Percentiles rank a stretch among this genome's conserved stretches.
Conservation (phyloP, 1,140 invertebrate species). For the Diabrotica virgifera region DNA sequence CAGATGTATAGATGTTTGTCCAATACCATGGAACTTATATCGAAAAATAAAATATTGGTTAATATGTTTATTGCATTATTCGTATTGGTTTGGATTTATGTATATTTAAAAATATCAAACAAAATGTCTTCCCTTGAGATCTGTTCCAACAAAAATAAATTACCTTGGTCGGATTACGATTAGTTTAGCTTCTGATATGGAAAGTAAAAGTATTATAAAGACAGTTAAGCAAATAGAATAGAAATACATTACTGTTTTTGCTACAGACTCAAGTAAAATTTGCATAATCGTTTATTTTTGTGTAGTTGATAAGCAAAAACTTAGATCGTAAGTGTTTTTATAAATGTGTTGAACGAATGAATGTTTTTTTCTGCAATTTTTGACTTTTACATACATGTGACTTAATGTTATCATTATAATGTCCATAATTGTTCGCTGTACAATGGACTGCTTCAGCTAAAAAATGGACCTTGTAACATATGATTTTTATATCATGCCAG, state of each 20-base stretch:
- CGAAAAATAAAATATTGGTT: no score
- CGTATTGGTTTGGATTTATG: no score
- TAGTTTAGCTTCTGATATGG: no score
- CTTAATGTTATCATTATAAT: slow-evolving; percentile 6
- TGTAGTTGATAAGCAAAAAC: slow-evolving; percentile 10
- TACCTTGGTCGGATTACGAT: no score
- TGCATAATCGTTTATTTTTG: slow-evolving; percentile 3
- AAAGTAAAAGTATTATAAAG: no score
- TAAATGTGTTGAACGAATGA: slow-evolving; percentile 28
- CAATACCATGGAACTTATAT: no score
- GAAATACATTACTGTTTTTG: slow-evolving; percentile 16
- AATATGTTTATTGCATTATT: no score
- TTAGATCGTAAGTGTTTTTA: slow-evolving; percentile 29
- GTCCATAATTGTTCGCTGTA: neutral
- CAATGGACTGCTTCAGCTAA: neutral
- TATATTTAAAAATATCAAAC: no score
- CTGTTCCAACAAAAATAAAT: no score
- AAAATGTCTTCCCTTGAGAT: no score
- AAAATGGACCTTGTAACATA: neutral
- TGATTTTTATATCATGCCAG: no score
- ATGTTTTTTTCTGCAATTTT: slow-evolving; percentile 20
- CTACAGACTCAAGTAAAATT: neutral
- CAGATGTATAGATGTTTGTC: no score
- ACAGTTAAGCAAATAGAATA: slow-evolving; percentile 10
- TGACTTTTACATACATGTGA: slow-evolving; percentile 11